phyloP scores from a whole-genome alignment of 2,888 invertebrate genomes.

The Pycnomerus fuliginosus region DNA sequence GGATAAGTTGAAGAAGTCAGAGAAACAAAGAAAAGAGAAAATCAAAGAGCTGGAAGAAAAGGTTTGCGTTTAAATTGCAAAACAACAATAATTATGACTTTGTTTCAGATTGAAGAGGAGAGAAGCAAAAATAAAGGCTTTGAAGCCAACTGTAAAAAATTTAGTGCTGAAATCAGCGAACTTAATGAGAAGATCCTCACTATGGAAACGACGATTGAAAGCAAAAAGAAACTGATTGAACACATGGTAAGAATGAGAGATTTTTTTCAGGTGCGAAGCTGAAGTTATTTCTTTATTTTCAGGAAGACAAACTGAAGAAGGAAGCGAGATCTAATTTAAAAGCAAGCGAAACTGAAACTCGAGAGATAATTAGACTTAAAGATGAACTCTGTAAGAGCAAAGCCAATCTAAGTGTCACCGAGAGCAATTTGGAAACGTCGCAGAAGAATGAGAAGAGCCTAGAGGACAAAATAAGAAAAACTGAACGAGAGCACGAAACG shows the following conservation, averaged over 20 bases:
- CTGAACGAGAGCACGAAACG: slow-evolving; percentile 62
- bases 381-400: slow-evolving; percentile 44
- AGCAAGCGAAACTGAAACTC: slow-evolving; percentile 36
- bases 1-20: slow-evolving; percentile 63
- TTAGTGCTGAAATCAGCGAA: slow-evolving; percentile 55
- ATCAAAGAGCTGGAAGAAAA: slow-evolving; percentile 63
- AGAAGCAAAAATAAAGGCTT: slow-evolving; percentile 40
- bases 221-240: slow-evolving; percentile 62
- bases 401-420: slow-evolving; percentile 40
- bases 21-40: slow-evolving; percentile 62
- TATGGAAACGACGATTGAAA: slow-evolving; percentile 59
- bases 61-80: slow-evolving; percentile 42
- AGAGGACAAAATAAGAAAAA: slow-evolving; percentile 60
- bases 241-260: slow-evolving; percentile 56
- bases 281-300: no score
- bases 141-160: slow-evolving; percentile 55
- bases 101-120: slow-evolving; percentile 45
- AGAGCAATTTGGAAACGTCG: slow-evolving; percentile 46
- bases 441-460: slow-evolving; percentile 38
- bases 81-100: slow-evolving; percentile 8
- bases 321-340: slow-evolving; percentile 49
- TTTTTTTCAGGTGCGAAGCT: not conserved
- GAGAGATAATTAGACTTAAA: slow-evolving; percentile 43
- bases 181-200: slow-evolving; percentile 62
- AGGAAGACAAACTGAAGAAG: slow-evolving; percentile 56